These are phyloP conservation scores for Sarcophaga carnaria DNA, from an alignment of 2,888 invertebrate species.

Conservation along the genomic window DNA sequence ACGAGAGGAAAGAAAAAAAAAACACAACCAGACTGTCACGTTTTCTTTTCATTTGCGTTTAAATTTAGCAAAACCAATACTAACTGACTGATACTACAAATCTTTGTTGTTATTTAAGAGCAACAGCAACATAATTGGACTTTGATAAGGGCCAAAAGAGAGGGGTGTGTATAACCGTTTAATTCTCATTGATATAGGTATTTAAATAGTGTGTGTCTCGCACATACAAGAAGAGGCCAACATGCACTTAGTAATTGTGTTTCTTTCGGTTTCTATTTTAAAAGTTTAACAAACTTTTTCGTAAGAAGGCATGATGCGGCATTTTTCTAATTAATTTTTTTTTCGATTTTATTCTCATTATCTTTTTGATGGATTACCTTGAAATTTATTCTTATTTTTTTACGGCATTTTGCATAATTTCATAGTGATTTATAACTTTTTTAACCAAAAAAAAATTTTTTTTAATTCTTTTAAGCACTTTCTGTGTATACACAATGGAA, in stretches of 20 bases:
- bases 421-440: no score
- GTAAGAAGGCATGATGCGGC: neutral
- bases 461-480: no score
- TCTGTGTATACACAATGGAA: no score
- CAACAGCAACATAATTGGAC: neutral
- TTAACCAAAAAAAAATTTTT: no score
- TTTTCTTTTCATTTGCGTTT: conserved; percentile 43
- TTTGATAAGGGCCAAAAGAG: neutral
- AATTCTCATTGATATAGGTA: neutral
- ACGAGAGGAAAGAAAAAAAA: neutral
- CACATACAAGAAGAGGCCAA: neutral
- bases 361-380: neutral
- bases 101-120: neutral
- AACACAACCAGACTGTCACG: conserved; percentile 34
- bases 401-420: no score
- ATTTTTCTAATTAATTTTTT: neutral
- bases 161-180: neutral
- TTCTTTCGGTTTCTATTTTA: conserved; percentile 9
- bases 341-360: neutral
- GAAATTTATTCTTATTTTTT: neutral
- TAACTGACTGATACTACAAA: neutral
- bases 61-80: conserved; percentile 44
- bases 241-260: neutral
- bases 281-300: conserved; percentile 19
- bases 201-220: no score